Base-by-base conservation (phyloP, 2,113 vertebrate species). In the Anguilla japonica region DNA sequence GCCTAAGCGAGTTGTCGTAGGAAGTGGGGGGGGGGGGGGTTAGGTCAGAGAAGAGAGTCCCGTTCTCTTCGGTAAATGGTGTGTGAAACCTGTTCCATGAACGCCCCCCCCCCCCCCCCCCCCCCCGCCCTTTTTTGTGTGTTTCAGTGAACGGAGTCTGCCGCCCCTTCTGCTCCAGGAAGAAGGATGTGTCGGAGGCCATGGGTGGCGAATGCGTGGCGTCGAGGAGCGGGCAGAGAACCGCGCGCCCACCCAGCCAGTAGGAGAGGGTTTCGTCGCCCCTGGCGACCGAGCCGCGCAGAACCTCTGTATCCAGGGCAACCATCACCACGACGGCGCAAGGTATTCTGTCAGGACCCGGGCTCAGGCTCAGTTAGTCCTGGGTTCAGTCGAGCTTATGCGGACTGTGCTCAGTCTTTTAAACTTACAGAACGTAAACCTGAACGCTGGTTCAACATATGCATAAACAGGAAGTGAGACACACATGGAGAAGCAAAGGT, bases 141-240 rank as follows among this genome's bases (percentile, higher is more conserved):
- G 34, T 92, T 91, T 16, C 93, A 98, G 97, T 93, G 88, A 97
- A 97, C 1, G 92, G 92, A 86, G 92, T 91, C 91, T 93, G 93
- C 86, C 93, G 79, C 71, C 93, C 93, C 26, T 97, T 94, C 91
- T 95, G 91, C 91, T 89, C 95, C 0, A 96, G 97, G 90, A 97
- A 97, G 93, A 96, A 96, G 78, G 93, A 82, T 41, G 89, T 94
- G 57, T 85, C 92, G 87, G 96, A 96, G 88, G 90, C 95, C 91
- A 92, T 94, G 85, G 92, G 91, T 86, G 84, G 93, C 43, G 94
- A 94, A n/a, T 90, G 94, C 63, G 82, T 93, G 0, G 92, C 96
- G 82, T 94, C 96, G 80, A 94, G 94, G 57, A 95, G 95, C 93
- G 95, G 95, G 88, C 96, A 96, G 85, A 95, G 93, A n/a, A n/a